Conservation (phyloP, 2,797 vertebrate genomes). For the Molossus molossus region DNA sequence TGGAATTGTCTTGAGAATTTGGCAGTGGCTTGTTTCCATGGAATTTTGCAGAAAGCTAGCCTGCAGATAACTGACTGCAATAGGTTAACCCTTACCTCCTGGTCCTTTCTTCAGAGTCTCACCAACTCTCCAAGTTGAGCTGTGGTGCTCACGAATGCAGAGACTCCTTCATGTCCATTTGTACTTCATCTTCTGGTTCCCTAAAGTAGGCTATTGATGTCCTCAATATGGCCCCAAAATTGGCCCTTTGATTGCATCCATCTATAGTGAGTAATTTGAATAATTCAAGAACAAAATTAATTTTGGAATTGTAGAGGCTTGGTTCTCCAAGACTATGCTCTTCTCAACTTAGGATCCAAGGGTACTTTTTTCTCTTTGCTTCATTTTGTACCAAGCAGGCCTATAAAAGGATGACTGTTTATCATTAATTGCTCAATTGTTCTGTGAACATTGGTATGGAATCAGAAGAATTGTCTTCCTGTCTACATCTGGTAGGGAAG, state of each 20-base stretch:
- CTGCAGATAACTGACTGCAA: not conserved
- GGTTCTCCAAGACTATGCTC: not conserved
- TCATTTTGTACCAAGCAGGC: not conserved
- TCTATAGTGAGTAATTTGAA: not conserved
- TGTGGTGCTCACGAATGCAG: not conserved
- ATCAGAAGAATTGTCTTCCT: not conserved
- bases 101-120: not conserved
- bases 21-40: not conserved
- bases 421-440: not conserved
- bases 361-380: not conserved
- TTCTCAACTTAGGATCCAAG: not conserved
- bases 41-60: not conserved
- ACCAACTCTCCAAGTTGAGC: not conserved
- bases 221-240: not conserved
- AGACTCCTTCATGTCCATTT: not conserved
- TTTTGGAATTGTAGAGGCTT: not conserved
- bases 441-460: not conserved
- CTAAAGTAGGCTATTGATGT: not conserved
- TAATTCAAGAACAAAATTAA: not conserved
- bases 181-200: not conserved
- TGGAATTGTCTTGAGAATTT: slow-evolving; percentile 23
- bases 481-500: not conserved
- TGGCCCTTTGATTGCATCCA: not conserved
- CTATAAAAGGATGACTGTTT: not conserved
- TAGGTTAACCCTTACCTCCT: not conserved